These are phyloP conservation scores for Bacillus rossius DNA, from an alignment of 1,140 invertebrate species.

Conservation along the genomic window DNA sequence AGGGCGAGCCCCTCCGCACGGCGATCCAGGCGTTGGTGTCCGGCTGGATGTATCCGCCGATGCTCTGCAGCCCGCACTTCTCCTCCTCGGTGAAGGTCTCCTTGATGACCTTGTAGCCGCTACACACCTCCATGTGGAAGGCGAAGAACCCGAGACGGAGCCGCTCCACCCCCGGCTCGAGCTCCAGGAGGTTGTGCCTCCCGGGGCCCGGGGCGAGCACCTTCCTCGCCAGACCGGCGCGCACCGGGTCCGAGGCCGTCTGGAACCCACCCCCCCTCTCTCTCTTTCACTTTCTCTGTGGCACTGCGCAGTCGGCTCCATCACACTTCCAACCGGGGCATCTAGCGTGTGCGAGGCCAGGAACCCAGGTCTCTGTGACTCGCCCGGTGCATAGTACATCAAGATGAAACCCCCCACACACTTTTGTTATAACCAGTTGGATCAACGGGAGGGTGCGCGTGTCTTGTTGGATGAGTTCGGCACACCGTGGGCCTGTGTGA, in stretches of 20 bases:
- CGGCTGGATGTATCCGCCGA: neutral
- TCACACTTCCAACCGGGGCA: too few species aligned
- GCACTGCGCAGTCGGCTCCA: too few species aligned
- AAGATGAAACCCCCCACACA: too few species aligned
- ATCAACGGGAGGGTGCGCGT: too few species aligned
- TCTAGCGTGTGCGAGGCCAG: too few species aligned
- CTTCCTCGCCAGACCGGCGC: slow-evolving; percentile 51
- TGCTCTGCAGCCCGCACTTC: slow-evolving; percentile 55
- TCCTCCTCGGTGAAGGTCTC: slow-evolving; percentile 58
- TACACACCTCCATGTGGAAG: slow-evolving; percentile 41
- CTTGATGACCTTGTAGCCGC: slow-evolving; percentile 51
- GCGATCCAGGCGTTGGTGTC: neutral
- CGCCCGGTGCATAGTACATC: too few species aligned
- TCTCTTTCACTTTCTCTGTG: too few species aligned
- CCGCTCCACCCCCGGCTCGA: slow-evolving; percentile 51
- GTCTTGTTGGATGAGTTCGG: too few species aligned
- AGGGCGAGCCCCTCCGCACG: slow-evolving; percentile 52
- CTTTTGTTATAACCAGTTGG: too few species aligned
- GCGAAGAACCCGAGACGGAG: slow-evolving; percentile 54
- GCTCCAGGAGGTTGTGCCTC: slow-evolving; percentile 43
- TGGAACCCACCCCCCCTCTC: too few species aligned
- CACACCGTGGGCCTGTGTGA: too few species aligned
- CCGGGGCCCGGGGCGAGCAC: slow-evolving; percentile 52
- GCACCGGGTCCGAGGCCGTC: slow-evolving; percentile 52
- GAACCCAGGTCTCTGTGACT: too few species aligned